Evolutionary conservation across 2,113 vertebrate species (phyloP).

Genomic region (Tychaedon coryphoeus): DNA sequence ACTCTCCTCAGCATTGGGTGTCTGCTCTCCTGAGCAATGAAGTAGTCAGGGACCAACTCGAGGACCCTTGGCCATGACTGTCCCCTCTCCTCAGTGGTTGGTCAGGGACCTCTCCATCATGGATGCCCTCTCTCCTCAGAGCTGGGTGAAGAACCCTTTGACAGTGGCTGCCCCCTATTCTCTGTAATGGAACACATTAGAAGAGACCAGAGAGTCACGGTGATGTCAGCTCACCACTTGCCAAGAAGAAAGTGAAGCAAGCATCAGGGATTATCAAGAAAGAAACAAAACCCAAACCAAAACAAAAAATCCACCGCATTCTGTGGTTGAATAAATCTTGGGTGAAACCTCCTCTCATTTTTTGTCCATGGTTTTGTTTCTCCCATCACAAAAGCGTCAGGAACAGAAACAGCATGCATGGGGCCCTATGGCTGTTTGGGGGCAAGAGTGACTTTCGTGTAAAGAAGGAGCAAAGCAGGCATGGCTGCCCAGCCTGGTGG

Average conservation of each 20-base stretch:
- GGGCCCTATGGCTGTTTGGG: background rate
- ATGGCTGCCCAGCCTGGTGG: background rate
- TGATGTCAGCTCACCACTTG: background rate
- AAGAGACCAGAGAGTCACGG: background rate
- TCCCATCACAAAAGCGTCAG: background rate
- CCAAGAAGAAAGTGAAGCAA: background rate
- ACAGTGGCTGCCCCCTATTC: too few species aligned
- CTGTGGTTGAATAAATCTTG: background rate
- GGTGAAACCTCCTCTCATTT: background rate
- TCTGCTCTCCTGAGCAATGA: background rate
- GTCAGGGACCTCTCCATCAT: rapidly evolving
- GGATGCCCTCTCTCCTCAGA: background rate
- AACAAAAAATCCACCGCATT: background rate
- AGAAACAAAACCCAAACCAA: background rate
- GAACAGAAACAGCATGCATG: rapidly evolving
- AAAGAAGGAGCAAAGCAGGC: background rate
- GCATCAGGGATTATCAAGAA: background rate
- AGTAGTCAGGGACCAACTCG: too few species aligned
- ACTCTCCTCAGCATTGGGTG: background rate
- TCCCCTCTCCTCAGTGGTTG: background rate
- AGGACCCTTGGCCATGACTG: background rate
- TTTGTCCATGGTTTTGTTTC: background rate
- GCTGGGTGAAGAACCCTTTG: rapidly evolving
- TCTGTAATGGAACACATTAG: rapidly evolving
- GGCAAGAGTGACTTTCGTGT: rapidly evolving